phyloP scores from a whole-genome alignment of 2,888 invertebrate genomes.

The Leptopterna dolabrata region DNA sequence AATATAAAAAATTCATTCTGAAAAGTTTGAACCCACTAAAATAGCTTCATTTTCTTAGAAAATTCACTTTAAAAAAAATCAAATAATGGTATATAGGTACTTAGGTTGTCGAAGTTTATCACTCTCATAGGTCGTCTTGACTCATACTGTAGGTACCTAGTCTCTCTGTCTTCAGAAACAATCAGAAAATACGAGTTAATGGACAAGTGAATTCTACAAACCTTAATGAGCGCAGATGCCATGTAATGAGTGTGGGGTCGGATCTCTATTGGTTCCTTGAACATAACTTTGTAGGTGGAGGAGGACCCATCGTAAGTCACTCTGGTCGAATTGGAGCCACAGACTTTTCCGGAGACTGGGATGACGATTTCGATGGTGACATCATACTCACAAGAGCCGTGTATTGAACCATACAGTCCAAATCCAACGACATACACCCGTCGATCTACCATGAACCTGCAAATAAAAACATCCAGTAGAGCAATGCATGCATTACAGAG shows the following conservation, averaged over 20 bases:
- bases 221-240: slow-evolving; percentile 83
- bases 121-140: no score
- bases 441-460: slow-evolving; percentile 81
- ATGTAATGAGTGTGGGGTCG: slow-evolving; percentile 82
- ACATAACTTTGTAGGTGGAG: slow-evolving; percentile 82
- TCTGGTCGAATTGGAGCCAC: slow-evolving; percentile 79
- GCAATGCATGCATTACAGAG: no score
- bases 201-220: slow-evolving; percentile 64
- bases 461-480: slow-evolving; percentile 61
- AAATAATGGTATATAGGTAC: no score
- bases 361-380: slow-evolving; percentile 83
- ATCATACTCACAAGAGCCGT: slow-evolving; percentile 79
- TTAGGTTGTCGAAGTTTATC: no score
- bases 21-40: no score
- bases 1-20: no score
- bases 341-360: slow-evolving; percentile 77
- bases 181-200: no score
- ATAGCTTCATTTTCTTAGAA: no score
- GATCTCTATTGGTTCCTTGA: slow-evolving; percentile 87
- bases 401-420: slow-evolving; percentile 85
- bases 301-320: slow-evolving; percentile 84
- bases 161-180: no score
- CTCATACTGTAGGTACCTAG: no score
- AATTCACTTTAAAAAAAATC: no score
- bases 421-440: slow-evolving; percentile 86